These are phyloP conservation scores for Oryzias curvinotus DNA, from an alignment of 2,113 vertebrate species.

Conservation along the genomic window DNA sequence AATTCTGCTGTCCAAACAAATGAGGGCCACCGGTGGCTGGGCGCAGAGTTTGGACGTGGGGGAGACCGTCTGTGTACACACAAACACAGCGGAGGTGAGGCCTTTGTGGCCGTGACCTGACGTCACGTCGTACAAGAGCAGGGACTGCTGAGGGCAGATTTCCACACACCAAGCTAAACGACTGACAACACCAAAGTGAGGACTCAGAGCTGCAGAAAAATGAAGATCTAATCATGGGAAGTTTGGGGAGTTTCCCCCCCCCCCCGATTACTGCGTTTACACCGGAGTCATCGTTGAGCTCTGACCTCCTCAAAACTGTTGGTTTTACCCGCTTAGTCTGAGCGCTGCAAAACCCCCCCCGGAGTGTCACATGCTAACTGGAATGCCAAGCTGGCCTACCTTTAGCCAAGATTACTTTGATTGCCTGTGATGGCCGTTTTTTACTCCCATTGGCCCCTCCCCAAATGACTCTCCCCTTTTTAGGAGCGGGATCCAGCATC, in stretches of 20 bases:
- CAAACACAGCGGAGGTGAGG: conserved; percentile 60
- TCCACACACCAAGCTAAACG: neutral
- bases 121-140: conserved; percentile 39
- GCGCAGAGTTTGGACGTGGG: conserved; percentile 80
- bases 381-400: conserved; percentile 72
- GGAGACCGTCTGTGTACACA: conserved; percentile 81
- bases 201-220: neutral
- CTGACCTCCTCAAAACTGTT: conserved; percentile 63
- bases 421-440: conserved; percentile 65
- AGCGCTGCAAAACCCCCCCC: conserved; percentile 55
- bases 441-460: conserved; percentile 66
- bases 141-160: conserved; percentile 8
- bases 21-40: conserved; percentile 80
- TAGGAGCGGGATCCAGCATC: conserved; percentile 11
- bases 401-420: conserved; percentile 72
- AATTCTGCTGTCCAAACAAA: conserved; percentile 96
- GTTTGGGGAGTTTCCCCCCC: conserved; percentile 52
- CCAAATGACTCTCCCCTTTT: conserved; percentile 16
- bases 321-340: conserved; percentile 68
- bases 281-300: conserved; percentile 74
- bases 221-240: neutral
- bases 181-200: neutral
- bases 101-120: conserved; percentile 44
- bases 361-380: conserved; percentile 71
- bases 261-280: conserved; percentile 74